These are phyloP conservation scores for Orthonyx spaldingii DNA, from an alignment of 2,113 vertebrate genomes.

Conservation along the genomic window DNA sequence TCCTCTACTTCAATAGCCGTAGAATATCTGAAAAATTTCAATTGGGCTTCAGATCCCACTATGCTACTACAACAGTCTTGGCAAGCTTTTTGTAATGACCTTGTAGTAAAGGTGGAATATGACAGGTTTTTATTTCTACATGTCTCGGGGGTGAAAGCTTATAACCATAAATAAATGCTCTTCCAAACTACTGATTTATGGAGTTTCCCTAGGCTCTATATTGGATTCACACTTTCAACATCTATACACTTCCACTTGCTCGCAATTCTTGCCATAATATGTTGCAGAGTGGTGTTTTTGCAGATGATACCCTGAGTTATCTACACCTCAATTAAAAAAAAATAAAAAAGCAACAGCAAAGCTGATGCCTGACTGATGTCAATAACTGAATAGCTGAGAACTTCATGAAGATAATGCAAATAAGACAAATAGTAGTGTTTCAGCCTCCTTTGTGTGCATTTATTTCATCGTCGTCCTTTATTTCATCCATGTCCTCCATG, in stretches of 20 bases:
- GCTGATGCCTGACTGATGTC: not conserved
- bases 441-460: not conserved
- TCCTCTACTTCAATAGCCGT: not conserved
- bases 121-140: not conserved
- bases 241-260: not conserved
- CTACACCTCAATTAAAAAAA: not conserved
- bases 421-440: not conserved
- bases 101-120: constrained; percentile 33
- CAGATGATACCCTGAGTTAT: not conserved
- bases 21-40: not conserved
- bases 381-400: not conserved
- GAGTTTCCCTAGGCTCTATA: not conserved
- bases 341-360: not conserved
- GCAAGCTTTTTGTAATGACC: constrained; percentile 32
- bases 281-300: not conserved
- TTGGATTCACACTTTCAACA: constrained; percentile 15
- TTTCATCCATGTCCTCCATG: not conserved
- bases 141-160: not conserved
- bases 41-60: not conserved
- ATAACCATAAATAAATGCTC: constrained; percentile 35
- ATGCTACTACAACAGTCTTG: not conserved
- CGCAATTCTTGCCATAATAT: not conserved
- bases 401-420: not conserved
- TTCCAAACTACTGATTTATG: constrained; percentile 19
- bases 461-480: not conserved